Percentiles rank a stretch among this genome's conserved stretches.
Evolutionary conservation across 2,888 invertebrate genomes (phyloP).

Genomic region (Eretmocerus hayati): DNA sequence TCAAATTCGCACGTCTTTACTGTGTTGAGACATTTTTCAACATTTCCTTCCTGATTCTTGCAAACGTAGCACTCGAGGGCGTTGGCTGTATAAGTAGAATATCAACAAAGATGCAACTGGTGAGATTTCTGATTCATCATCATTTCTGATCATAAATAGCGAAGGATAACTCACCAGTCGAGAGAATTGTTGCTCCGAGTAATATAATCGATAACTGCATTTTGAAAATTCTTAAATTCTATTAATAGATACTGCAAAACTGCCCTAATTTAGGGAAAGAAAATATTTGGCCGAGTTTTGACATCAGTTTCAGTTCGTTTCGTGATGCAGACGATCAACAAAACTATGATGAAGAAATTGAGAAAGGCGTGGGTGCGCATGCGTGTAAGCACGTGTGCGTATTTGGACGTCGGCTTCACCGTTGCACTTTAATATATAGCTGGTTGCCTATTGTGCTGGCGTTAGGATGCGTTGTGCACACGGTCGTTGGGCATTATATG

Average conservation of each 20-base stretch:
- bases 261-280: too few species aligned
- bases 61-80: constrained; percentile 93
- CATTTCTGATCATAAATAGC: background rate
- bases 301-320: background rate
- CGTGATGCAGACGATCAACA: too few species aligned
- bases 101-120: background rate
- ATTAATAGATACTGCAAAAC: too few species aligned
- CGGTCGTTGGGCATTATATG: too few species aligned
- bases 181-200: constrained; percentile 1
- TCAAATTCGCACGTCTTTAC: constrained; percentile 84
- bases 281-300: background rate
- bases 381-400: too few species aligned
- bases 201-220: constrained; percentile 8
- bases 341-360: too few species aligned
- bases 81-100: constrained; percentile 48
- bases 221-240: background rate
- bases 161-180: constrained; percentile 2
- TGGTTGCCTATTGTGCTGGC: too few species aligned
- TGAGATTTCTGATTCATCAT: background rate
- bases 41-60: constrained; percentile 83
- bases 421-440: too few species aligned
- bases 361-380: too few species aligned
- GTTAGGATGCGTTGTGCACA: too few species aligned
- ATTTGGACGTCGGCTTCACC: too few species aligned
- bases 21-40: constrained; percentile 85